These are phyloP conservation scores for Andrena trimmerana DNA, from an alignment of 2,888 invertebrate species.

Conservation along the genomic window DNA sequence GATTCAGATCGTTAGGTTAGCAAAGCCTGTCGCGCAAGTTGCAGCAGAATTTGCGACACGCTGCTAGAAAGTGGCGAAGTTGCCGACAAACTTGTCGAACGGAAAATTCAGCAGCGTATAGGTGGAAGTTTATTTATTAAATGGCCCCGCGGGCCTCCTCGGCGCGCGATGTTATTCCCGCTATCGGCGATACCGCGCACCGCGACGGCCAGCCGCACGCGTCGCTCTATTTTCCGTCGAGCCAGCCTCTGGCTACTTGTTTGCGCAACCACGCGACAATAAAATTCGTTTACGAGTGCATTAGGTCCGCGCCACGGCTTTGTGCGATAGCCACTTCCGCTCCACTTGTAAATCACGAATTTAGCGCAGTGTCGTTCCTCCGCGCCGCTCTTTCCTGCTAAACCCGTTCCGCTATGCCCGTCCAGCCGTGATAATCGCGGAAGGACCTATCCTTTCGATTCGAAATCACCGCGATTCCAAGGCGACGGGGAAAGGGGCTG, in stretches of 20 bases:
- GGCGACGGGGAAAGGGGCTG: neutral
- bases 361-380: conserved; percentile 51
- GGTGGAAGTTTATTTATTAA: conserved; percentile 6
- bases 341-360: conserved; percentile 74
- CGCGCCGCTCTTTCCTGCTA: neutral
- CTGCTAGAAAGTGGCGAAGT: neutral
- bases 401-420: conserved; percentile 1
- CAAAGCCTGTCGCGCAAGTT: neutral
- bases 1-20: neutral
- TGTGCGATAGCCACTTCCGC: conserved; percentile 75
- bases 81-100: neutral
- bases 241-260: conserved; percentile 57
- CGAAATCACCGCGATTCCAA: neutral
- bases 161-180: conserved; percentile 24
- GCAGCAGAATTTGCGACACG: neutral
- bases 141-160: neutral
- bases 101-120: neutral
- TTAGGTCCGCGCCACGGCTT: conserved; percentile 64
- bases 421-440: conserved; percentile 4
- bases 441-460: neutral
- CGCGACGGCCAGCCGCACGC: conserved; percentile 2
- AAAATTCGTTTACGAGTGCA: conserved; percentile 76
- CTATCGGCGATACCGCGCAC: conserved; percentile 28
- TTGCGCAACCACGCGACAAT: conserved; percentile 73
- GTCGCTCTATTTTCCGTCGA: conserved; percentile 56